phyloP scores from a whole-genome alignment of 64 coral and sea anemone species.

The Dendronephthya gigantea region DNA sequence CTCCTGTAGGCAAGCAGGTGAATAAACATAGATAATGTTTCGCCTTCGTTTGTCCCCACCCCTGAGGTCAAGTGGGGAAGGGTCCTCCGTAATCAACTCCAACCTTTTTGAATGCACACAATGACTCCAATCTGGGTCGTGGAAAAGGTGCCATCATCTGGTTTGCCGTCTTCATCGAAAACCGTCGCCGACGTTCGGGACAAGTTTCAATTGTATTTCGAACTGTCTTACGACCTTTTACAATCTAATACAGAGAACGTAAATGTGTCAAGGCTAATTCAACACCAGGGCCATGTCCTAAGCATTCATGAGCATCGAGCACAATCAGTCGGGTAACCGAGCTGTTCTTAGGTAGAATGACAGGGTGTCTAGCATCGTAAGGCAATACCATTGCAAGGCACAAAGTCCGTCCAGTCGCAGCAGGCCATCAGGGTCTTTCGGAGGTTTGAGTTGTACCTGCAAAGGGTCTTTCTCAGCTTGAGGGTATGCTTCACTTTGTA shows the following conservation, averaged over 20 bases:
- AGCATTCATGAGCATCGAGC: neutral
- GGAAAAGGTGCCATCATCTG: constrained; percentile 13
- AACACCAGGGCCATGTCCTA: neutral
- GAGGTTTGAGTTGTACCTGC: neutral
- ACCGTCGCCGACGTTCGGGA: neutral
- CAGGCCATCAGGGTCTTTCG: neutral
- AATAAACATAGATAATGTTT: constrained; percentile 18
- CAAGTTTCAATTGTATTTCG: neutral
- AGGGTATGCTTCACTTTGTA: neutral
- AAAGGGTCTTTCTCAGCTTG: neutral
- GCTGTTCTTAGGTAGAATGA: neutral
- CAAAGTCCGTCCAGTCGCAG: neutral
- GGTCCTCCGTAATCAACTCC: too few relatives aligned
- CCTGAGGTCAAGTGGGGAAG: neutral
- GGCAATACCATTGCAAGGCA: neutral
- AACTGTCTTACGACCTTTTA: neutral
- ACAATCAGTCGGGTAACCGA: neutral
- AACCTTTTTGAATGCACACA: neutral
- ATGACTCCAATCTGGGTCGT: neutral
- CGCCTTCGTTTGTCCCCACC: neutral
- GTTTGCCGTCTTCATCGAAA: neutral
- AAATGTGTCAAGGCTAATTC: neutral
- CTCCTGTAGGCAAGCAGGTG: constrained; percentile 2
- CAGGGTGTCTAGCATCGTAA: neutral
- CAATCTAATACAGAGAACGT: neutral